Evolutionary conservation across 2,888 invertebrate genomes (phyloP), one percentile per base, ranked within the genome.

Genomic region (Eupeodes latifasciatus): DNA sequence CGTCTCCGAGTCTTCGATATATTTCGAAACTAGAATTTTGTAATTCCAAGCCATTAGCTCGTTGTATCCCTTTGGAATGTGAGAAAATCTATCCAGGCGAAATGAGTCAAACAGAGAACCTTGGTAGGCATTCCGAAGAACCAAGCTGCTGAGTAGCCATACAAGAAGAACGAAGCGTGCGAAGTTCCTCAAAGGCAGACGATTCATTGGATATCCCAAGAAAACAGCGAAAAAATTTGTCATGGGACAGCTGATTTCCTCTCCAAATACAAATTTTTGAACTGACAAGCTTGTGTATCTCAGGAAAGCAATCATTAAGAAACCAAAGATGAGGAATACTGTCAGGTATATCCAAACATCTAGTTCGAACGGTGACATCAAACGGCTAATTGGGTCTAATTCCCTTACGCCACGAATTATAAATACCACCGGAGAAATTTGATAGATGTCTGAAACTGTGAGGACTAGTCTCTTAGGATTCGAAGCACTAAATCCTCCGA

Each of bases 111-210:
- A 92, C 44, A 92, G 59, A n/a, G 92, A 92, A 1, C 92, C 92
- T 85, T 93, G 93, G 71, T 93, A 93, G 44, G 92, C 92, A 55
- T 91, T 91, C 3, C 93, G 92, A 47, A 93, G 62, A 11, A 93
- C 90, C 4, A 93, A 72, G 0, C 91, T 90, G 2, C 90, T 79
- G 0, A 92, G 49, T 10, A 93, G 61, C 93, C 92, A 92, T 10
- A 90, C 66, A 66, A 90, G 85, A 4, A 93, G 49, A 10, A 92
- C 67, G 16, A 91, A 91, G 0, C 93, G 91, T 2, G 91, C 87
- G 16, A 91, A 91, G 4, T 89, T 90, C 2, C 86, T 69, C 4
- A 77, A 79, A 0, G 92, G 91, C 1, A 44, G 57, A 0, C 40
- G 47, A 0, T 88, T 89, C 2, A 92, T 71, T 4, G 92, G 89